phyloP scores from a whole-genome alignment of 2,888 invertebrate genomes.

The Galeopsomyia nigrocyanea region DNA sequence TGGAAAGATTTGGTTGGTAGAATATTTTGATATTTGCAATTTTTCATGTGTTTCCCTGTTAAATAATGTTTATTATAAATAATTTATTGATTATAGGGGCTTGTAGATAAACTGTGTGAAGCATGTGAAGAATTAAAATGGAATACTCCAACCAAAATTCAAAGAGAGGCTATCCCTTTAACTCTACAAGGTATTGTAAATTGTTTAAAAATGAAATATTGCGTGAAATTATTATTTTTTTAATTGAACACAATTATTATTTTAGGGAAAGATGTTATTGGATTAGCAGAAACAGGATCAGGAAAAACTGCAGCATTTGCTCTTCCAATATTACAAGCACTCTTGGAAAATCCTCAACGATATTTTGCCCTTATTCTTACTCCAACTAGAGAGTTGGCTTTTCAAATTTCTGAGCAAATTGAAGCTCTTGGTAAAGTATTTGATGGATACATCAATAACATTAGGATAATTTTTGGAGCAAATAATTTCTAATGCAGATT shows the following conservation, averaged over 20 bases:
- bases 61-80: slow-evolving; percentile 10
- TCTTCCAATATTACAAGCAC: slow-evolving; percentile 91
- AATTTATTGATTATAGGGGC: slow-evolving; percentile 75
- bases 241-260: slow-evolving; percentile 9
- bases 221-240: slow-evolving; percentile 11
- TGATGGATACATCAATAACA: not conserved
- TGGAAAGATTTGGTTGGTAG: slow-evolving; percentile 76
- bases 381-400: slow-evolving; percentile 97
- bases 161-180: slow-evolving; percentile 92
- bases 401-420: slow-evolving; percentile 98
- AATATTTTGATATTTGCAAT: slow-evolving; percentile 25
- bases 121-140: slow-evolving; percentile 94
- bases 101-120: slow-evolving; percentile 90
- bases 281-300: slow-evolving; percentile 88
- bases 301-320: slow-evolving; percentile 99
- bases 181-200: slow-evolving; percentile 81
- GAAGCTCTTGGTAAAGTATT: slow-evolving; percentile 86
- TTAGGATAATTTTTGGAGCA: slow-evolving; percentile 14
- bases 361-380: slow-evolving; percentile 94
- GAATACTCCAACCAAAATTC: slow-evolving; percentile 95
- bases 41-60: not conserved
- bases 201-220: not conserved
- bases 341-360: slow-evolving; percentile 92
- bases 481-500: slow-evolving; percentile 21
- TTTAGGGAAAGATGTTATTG: slow-evolving; percentile 84